Evolutionary conservation across 1,140 invertebrate genomes (phyloP), one percentile per base, ranked within the genome.

Genomic region (Solenopsis fugax): DNA sequence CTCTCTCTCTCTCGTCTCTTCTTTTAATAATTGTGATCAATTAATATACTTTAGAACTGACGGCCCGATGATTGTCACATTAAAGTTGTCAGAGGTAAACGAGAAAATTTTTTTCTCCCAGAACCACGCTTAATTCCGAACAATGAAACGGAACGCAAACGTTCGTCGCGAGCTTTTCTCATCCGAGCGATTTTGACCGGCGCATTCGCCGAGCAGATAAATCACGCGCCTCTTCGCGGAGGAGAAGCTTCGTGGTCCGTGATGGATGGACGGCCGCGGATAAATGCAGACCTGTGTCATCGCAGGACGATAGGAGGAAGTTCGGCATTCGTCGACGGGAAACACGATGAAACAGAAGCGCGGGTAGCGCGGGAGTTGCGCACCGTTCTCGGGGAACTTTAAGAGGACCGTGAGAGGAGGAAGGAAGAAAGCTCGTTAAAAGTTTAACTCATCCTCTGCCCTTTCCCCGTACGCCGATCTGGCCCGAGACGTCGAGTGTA

Each of bases 381-480:
- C 80, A 48, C 69, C 69, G 80, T 73, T 73, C 80, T 34, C 29
- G 54, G n/a, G 69, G 18, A 84, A 84, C 80, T 84, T 84, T 84
- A 73, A 84, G 80, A 73, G 56, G 29, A 24, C 41, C 54, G 80
- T 18, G 54, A 58, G 67, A 73, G 54, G 54, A 48, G 80, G 54
- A 60, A 73, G 80, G 80, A 84, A 84, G 80, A 84, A 84, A 84
- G 80, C 80, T 84, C 80, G 80, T 84, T 84, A 84, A 84, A 84
- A 84, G 80, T 84, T 84, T 84, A 73, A 82, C 80, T 84, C 52
- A 80, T 80, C 21, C 60, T 45, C 45, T n/a, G 41, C 52, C 24
- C 24, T 41, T 54, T 41, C 41, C 41, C 67, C 48, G 24, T 4
- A 24, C 41, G 37, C 21, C 76, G 24, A 78, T 82, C 52, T 58